A percentile compares a stretch with the other conserved stretches of the same genome.
phyloP scores from a whole-genome alignment of 2,797 vertebrate species.

The Helarctos malayanus region DNA sequence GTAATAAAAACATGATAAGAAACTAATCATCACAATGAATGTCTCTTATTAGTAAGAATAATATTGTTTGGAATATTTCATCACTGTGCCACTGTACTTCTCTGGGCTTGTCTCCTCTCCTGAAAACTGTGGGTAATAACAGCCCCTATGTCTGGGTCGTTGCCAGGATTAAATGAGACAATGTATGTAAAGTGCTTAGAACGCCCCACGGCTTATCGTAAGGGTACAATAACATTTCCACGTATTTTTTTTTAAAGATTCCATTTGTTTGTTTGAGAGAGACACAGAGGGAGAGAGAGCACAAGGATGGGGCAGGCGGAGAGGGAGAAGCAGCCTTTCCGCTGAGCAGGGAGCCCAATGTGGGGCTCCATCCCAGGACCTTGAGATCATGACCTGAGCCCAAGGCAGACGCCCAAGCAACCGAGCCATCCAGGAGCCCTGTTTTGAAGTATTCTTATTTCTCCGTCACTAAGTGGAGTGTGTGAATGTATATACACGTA shows the following conservation, averaged over 20 bases:
- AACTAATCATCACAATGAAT: neutral
- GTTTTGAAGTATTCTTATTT: no score
- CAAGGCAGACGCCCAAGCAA: no score
- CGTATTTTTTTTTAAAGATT: neutral
- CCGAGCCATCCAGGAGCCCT: no score
- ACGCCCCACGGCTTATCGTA: neutral
- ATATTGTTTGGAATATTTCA: neutral
- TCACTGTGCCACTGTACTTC: neutral
- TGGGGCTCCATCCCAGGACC: no score
- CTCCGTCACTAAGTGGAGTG: neutral
- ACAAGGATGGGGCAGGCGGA: no score
- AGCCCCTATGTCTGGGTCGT: neutral
- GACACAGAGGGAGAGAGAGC: no score
- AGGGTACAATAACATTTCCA: neutral
- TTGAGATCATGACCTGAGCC: no score
- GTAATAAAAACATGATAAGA: neutral
- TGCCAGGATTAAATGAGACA: neutral
- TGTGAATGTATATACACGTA: neutral
- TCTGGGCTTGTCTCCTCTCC: neutral
- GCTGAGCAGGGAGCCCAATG: no score
- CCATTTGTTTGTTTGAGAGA: no score
- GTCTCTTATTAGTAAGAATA: neutral
- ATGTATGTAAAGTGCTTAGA: neutral
- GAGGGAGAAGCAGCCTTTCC: no score
- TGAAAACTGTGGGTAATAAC: neutral